Evolutionary conservation across 23 tunicate genomes (phyloP).

Genomic region (Ciona savignyi): DNA sequence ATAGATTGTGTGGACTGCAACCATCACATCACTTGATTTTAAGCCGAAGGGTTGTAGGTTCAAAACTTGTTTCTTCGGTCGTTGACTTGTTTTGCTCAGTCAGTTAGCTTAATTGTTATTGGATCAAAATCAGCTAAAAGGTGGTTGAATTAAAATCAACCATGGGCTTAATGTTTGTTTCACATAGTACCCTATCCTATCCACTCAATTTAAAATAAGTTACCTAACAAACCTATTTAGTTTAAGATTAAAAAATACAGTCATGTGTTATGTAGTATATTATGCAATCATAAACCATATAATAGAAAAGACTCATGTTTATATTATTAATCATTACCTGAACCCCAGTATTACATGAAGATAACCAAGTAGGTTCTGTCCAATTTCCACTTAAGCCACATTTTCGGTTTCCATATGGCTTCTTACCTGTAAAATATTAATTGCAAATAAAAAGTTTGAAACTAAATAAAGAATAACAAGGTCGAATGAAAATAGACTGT

Average conservation of each 20-base stretch:
- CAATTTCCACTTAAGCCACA: slow-evolving; percentile 32
- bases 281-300: background rate
- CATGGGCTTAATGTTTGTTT: too few relatives aligned
- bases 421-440: slow-evolving; percentile 13
- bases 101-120: too few relatives aligned
- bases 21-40: too few relatives aligned
- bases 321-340: slow-evolving; percentile 18
- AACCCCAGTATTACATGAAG: slow-evolving; percentile 33
- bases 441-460: too few relatives aligned
- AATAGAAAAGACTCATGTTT: background rate
- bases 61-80: too few relatives aligned
- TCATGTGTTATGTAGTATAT: background rate
- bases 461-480: background rate
- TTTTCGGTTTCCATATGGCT: slow-evolving; percentile 31
- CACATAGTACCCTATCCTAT: too few relatives aligned
- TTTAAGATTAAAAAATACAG: background rate
- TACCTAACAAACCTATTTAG: background rate
- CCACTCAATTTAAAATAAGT: background rate
- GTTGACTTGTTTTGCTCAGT: too few relatives aligned
- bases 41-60: too few relatives aligned
- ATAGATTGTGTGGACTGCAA: too few relatives aligned
- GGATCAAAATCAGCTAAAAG: too few relatives aligned
- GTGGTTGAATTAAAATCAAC: too few relatives aligned
- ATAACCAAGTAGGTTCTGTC: slow-evolving; percentile 41
- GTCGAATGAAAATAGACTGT: background rate